Conservation (phyloP, 2,797 vertebrate species). For the Triplophysa bombifrons region DNA sequence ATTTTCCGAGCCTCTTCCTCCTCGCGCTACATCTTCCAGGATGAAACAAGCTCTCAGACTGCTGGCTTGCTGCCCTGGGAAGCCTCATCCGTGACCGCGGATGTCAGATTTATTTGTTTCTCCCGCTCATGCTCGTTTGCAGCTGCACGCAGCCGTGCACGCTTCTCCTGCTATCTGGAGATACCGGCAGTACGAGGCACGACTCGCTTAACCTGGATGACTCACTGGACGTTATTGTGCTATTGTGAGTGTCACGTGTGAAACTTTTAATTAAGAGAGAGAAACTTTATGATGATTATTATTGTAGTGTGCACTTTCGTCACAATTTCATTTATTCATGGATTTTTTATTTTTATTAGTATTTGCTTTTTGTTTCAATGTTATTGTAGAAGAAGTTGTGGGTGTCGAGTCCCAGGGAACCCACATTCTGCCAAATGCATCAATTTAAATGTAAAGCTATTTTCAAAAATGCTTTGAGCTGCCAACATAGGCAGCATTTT, state of each 20-base stretch:
- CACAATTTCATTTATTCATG: too few species aligned
- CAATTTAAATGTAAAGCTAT: too few species aligned
- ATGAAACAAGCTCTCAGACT: slow-evolving; percentile 34
- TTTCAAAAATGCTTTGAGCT: too few species aligned
- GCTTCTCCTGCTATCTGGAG: slow-evolving; percentile 12
- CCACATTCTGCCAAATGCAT: too few species aligned
- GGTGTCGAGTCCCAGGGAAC: too few species aligned
- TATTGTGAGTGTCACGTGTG: slow-evolving; percentile 32
- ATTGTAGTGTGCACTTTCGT: too few species aligned
- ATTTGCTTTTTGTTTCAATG: too few species aligned
- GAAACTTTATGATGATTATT: not conserved
- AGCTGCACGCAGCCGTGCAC: not conserved
- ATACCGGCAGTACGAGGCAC: not conserved
- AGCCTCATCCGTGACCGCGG: slow-evolving; percentile 27
- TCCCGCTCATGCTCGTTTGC: slow-evolving; percentile 26
- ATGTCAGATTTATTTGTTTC: slow-evolving; percentile 49
- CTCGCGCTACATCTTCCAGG: slow-evolving; percentile 38
- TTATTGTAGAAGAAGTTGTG: too few species aligned
- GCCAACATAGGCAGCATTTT: too few species aligned
- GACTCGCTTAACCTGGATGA: slow-evolving; percentile 20
- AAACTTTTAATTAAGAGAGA: slow-evolving; percentile 8
- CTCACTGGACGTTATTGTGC: slow-evolving; percentile 1
- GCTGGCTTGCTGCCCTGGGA: slow-evolving; percentile 36
- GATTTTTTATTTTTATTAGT: not conserved
- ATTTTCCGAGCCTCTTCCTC: slow-evolving; percentile 44